Evolutionary conservation across 30 jellyfish, hydroid and myxozoan genomes (phyloP), one percentile per base, ranked within the genome.

Genomic region (Aurelia sp.): DNA sequence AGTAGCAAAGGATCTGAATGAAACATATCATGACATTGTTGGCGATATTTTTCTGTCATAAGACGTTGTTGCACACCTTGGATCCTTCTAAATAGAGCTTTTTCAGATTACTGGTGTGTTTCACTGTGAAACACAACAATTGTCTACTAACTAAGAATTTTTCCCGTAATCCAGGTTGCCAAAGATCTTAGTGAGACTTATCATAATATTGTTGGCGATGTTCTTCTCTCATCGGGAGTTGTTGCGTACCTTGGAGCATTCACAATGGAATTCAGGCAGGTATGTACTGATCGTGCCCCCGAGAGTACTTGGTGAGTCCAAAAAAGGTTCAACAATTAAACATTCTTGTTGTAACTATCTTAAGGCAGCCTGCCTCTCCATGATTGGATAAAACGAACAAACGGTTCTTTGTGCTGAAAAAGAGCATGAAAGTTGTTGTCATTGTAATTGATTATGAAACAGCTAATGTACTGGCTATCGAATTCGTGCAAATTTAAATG

Each of bases 211-310:
- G 96, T 86, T 76, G 96, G 96, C 11, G 96, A 86, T 66, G 96
- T 86, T 48, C 67, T 86, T 13, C 75, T 86, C 15, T 86, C 96
- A 10, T 90, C 96, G 22, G 88, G 96, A 40, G 80, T 86, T 63
- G 90, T 86, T 70, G 96, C 96, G 4, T 86, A 86, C 67, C 82
- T 86, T 13, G 96, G 96, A 4, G 96, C 96, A 13, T 86, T 86
- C 44, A 86, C 96, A 5, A 72, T 70, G 57, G 96, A 86, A 59
- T 86, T 86, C 66, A 63, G 96, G 67, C 96, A 86, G 85, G 96
- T 86, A 48, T 17, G 53, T 21, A 38, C 50, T 38, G 48, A 38
- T 38, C 7, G 8, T 38, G 48, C 8, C 48, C 4, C 8, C 7
- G 48, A 38, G 48, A 38, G 8, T 38, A 3, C 48, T 38, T 4